Base-by-base conservation (phyloP, 2,888 invertebrate genomes). In the Rhynchonema sp. region DNA sequence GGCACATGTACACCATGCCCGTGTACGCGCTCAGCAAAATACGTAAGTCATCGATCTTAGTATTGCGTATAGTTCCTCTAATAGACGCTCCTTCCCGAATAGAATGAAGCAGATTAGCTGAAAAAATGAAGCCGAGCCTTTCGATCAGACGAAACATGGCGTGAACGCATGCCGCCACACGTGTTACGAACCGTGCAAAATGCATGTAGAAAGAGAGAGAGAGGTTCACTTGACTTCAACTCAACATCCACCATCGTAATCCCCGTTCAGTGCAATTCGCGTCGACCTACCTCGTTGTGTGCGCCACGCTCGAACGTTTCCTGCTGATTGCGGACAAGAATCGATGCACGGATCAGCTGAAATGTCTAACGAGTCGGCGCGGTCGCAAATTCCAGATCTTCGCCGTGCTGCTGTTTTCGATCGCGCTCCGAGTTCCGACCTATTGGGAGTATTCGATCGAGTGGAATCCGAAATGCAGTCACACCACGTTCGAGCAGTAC, bases 271-370 rank as follows among this genome's bases (percentile, higher is more conserved):
- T 66, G 30, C 69, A 69, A 66, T 67, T 67, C 53, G 66, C 68
- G 1, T 66, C 68, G 25, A 69, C 69, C 1, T 69, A 66, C 61
- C 64, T 69, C 61, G 66, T 69, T 9, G 58, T 69, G 2, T 66
- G 67, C 55, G 69, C 68, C 2, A 69, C 67, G 1, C 59, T 68
- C 23, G 69, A 69, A 55, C 60, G 69, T 13, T 69, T 68, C 60
- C 64, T 68, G 29, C 66, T 67, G 17, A 52, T 52, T 38, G 68
- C 67, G 22, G 65, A 64, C 13, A 65, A 67, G 29, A 2, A 55
- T 13, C 25, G 52, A 6, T 52, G n/a, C 52, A 52, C 20, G 55
- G 20, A 20, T 6, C 9, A 9, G 27, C 55, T 55, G 55, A 20
- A 27, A 25, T 26, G 55, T 27, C 28, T 55, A 6, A 13, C 9